Evolutionary conservation across 2,797 vertebrate species (phyloP).

Genomic region (Catostomus latipinnis): DNA sequence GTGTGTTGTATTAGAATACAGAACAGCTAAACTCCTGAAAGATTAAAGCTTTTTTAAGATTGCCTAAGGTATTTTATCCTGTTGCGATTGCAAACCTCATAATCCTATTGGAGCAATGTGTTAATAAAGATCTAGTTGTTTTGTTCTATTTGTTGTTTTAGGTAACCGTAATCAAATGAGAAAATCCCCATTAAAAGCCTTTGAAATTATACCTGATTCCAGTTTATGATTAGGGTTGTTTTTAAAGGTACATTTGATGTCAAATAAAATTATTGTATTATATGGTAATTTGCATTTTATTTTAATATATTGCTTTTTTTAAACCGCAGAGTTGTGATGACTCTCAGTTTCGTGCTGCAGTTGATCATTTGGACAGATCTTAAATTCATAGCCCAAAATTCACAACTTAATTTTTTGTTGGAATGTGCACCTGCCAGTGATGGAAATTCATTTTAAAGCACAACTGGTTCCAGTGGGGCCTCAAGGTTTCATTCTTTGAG

Average conservation of each 20-base stretch:
- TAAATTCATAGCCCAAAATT: neutral
- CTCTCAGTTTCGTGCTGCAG: neutral
- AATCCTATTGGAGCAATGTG: too few relatives aligned
- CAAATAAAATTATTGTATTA: neutral
- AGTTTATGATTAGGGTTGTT: too few relatives aligned
- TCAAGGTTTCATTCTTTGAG: slow-evolving; percentile 23
- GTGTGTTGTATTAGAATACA: too few relatives aligned
- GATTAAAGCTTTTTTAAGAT: too few relatives aligned
- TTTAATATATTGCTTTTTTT: slow-evolving; percentile 29
- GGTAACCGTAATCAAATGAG: neutral
- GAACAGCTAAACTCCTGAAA: too few relatives aligned
- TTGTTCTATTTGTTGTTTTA: neutral
- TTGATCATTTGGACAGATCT: neutral
- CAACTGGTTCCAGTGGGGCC: slow-evolving; percentile 11
- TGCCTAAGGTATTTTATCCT: too few relatives aligned
- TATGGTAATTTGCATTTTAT: slow-evolving; percentile 4
- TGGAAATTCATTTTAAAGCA: slow-evolving; percentile 9
- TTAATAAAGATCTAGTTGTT: too few relatives aligned
- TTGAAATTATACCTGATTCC: too few relatives aligned
- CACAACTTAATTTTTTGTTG: neutral
- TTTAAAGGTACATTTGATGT: too few relatives aligned
- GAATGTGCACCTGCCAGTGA: neutral
- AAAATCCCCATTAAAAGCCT: too few relatives aligned
- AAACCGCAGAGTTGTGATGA: neutral
- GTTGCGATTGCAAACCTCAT: too few relatives aligned